A percentile compares a stretch with the other conserved stretches of the same genome.
These are phyloP conservation scores for Oryzias dopingdopingensis DNA, from an alignment of 2,797 vertebrate species.

Conservation along the genomic window DNA sequence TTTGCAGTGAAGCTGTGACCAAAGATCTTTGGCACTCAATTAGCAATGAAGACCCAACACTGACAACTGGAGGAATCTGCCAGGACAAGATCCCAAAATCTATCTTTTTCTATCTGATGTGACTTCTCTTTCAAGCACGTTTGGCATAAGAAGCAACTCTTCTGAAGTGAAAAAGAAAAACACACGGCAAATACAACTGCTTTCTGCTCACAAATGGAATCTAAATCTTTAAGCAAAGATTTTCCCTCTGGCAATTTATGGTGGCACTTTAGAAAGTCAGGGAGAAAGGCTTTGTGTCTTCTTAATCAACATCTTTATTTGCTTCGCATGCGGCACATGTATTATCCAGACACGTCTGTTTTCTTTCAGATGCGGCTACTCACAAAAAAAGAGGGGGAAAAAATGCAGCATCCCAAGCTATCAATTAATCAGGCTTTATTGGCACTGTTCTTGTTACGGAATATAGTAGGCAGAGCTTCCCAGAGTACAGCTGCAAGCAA, in stretches of 20 bases:
- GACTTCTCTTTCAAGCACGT: slow-evolving; percentile 50
- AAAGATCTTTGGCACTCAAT: slow-evolving; percentile 54
- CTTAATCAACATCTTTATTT: slow-evolving; percentile 27
- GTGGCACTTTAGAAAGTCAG: slow-evolving; percentile 8
- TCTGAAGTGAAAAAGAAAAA: slow-evolving; percentile 14
- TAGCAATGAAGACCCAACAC: slow-evolving; percentile 52
- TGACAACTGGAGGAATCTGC: slow-evolving; percentile 43
- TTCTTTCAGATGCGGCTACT: too few species aligned
- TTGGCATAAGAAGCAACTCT: slow-evolving; percentile 34
- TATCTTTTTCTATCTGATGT: slow-evolving; percentile 38
- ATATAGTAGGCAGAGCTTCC: too few species aligned
- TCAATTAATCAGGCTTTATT: too few species aligned
- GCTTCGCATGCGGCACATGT: slow-evolving; percentile 13
- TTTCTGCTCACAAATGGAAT: slow-evolving; percentile 2
- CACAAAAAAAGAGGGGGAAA: too few species aligned
- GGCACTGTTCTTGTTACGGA: too few species aligned
- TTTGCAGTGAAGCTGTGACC: slow-evolving; percentile 27
- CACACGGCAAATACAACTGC: slow-evolving; percentile 22
- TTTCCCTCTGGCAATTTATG: slow-evolving; percentile 2
- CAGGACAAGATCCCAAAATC: slow-evolving; percentile 47
- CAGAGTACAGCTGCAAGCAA: too few species aligned
- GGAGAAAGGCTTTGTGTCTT: slow-evolving; percentile 3
- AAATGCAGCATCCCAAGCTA: too few species aligned
- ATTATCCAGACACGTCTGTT: too few species aligned
- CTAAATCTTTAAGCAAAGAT: slow-evolving; percentile 15